phyloP scores from a whole-genome alignment of 2,888 invertebrate genomes.

The Ophioninae sp. region DNA sequence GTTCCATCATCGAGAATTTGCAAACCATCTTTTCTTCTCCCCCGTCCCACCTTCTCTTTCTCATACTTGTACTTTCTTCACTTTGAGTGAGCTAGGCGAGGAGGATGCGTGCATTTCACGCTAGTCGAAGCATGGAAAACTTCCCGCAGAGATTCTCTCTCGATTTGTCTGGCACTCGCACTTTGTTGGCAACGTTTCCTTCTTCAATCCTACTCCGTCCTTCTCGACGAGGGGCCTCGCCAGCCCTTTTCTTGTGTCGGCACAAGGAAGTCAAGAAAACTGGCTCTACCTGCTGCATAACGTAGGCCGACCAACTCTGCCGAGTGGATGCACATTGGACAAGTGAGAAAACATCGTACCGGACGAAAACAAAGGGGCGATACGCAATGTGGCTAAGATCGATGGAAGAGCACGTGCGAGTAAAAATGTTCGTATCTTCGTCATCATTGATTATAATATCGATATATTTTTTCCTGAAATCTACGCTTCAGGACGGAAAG shows the following conservation, averaged over 20 bases:
- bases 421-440: neutral
- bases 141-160: slow-evolving; percentile 20
- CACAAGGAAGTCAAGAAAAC: slow-evolving; percentile 41
- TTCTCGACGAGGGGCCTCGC: neutral
- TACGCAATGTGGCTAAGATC: slow-evolving; percentile 40
- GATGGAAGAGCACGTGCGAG: slow-evolving; percentile 17
- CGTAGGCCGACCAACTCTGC: slow-evolving; percentile 9
- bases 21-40: slow-evolving; percentile 26
- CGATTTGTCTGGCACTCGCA: slow-evolving; percentile 10
- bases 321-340: neutral
- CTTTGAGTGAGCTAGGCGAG: slow-evolving; percentile 22
- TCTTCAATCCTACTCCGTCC: neutral
- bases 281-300: slow-evolving; percentile 12
- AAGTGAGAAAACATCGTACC: slow-evolving; percentile 27
- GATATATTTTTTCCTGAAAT: neutral
- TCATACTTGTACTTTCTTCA: slow-evolving; percentile 32
- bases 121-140: slow-evolving; percentile 64
- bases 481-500: neutral
- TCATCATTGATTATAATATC: neutral
- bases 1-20: slow-evolving; percentile 52
- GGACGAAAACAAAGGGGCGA: neutral
- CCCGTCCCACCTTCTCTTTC: neutral
- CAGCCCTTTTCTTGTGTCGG: neutral
- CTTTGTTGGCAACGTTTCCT: slow-evolving; percentile 9
- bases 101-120: slow-evolving; percentile 61